These are phyloP conservation scores for Solen grandis DNA, from an alignment of 1,140 invertebrate genomes.

Conservation along the genomic window DNA sequence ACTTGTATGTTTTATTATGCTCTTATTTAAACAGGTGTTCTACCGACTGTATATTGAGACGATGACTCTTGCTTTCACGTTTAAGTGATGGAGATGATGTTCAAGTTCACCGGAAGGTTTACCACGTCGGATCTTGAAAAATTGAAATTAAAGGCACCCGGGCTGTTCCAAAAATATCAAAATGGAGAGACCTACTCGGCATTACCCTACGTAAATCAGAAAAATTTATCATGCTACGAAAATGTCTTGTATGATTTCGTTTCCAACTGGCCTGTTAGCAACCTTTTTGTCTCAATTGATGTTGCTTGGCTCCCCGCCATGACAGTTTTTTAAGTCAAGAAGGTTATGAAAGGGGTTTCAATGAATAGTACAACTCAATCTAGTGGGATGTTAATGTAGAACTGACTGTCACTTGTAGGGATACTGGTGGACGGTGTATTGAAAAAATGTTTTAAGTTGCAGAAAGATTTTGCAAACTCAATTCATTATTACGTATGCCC, in stretches of 20 bases:
- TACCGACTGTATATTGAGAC: not conserved
- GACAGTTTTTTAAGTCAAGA: not conserved
- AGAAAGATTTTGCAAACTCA: no score
- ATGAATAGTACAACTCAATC: not conserved
- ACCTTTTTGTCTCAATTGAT: no score
- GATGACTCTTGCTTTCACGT: not conserved
- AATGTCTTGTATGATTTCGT: not conserved
- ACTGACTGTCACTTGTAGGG: no score
- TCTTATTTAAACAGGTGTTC: slow-evolving; percentile 55
- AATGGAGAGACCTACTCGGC: slow-evolving; percentile 70
- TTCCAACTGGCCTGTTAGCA: no score
- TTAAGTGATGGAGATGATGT: not conserved
- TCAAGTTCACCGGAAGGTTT: not conserved
- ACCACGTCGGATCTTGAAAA: not conserved
- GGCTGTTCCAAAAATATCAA: slow-evolving; percentile 69
- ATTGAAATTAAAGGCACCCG: not conserved
- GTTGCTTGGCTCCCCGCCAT: no score
- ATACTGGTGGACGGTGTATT: no score
- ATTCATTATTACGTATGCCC: no score
- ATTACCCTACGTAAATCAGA: slow-evolving; percentile 51
- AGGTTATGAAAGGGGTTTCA: not conserved
- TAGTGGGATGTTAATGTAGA: no score
- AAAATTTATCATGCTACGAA: not conserved
- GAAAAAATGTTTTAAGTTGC: no score
- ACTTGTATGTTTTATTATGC: slow-evolving; percentile 49